Evolutionary conservation across 2,888 invertebrate genomes (phyloP), one percentile per base, ranked within the genome.

Genomic region (Mesopsocus fuscifrons): DNA sequence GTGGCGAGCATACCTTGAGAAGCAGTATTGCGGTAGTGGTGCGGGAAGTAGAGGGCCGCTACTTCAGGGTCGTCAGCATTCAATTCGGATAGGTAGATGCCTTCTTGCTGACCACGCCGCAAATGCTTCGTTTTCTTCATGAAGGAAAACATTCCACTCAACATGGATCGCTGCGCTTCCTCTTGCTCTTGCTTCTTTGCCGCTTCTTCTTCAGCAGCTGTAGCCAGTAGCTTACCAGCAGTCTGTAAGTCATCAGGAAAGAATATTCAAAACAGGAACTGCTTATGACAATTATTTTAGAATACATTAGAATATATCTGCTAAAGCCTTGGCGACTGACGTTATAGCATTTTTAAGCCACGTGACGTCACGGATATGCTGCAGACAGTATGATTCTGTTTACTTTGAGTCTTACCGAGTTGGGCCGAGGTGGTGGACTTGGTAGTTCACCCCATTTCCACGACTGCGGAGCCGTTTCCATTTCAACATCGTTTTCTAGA

Each of bases 401-500:
- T n/a, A n/a, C n/a, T n/a, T n/a, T n/a, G n/a, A n/a, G n/a, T n/a
- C 53, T 54, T 13, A 52, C n/a, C 40, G 51, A 2, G 52, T 43
- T 41, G 1, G 60, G 55, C 2, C 63, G 65, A 15, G 55, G 67
- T 51, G 64, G 66, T 34, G 62, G 67, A 48, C 65, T 68, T 1
- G 88, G 88, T 50, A 89, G 63, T 58, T 88, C 87, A 16, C 89
- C 89, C 89, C 89, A 84, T 50, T 82, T 74, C 89, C 89, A 88
- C 44, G 82, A 82, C 56, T 79, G 79, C 20, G 63, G 63, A 46
- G 60, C 58, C 41, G 52, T 51, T 33, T 59, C 43, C 11, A 34
- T 58, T 13, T 59, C 58, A 2, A 31, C 32, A 21, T 31, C 21
- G 59, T 47, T 71, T 72, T 58, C 45, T 60, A 60, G 13, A 54